phyloP scores from a whole-genome alignment of 2,113 vertebrate genomes.

The Catagonus wagneri region DNA sequence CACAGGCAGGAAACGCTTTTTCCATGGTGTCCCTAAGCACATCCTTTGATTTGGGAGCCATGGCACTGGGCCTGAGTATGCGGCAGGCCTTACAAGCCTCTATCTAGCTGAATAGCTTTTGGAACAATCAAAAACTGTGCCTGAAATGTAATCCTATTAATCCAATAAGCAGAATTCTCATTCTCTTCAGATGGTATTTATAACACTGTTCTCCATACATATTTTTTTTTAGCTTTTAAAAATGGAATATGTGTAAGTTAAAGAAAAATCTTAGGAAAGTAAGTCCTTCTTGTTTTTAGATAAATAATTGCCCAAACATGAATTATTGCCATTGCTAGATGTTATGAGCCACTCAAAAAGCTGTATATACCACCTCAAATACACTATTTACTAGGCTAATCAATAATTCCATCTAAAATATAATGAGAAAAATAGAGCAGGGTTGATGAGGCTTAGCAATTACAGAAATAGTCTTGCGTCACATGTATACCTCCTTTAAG shows the following conservation, averaged over 20 bases:
- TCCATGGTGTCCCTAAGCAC: not conserved
- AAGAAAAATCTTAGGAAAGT: not conserved
- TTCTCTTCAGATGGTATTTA: slow-evolving; percentile 43
- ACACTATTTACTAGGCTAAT: not conserved
- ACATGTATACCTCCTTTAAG: slow-evolving; percentile 36
- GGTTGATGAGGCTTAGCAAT: not conserved
- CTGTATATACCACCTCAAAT: not conserved
- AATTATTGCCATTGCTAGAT: slow-evolving; percentile 16
- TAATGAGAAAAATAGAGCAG: slow-evolving; percentile 4
- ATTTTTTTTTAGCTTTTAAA: slow-evolving; percentile 12
- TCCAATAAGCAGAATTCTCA: not conserved
- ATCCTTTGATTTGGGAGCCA: not conserved
- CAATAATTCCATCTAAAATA: slow-evolving; percentile 38
- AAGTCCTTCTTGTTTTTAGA: slow-evolving; percentile 22
- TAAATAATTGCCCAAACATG: not conserved
- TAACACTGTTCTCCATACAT: not conserved
- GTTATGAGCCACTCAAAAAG: slow-evolving; percentile 31
- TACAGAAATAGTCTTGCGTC: slow-evolving; percentile 4
- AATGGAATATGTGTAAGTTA: not conserved
- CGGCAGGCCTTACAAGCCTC: not conserved
- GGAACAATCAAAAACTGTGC: not conserved
- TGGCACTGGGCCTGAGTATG: not conserved
- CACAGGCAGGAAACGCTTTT: not conserved
- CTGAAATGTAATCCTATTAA: not conserved
- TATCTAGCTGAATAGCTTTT: not conserved